Evolutionary conservation across 2,113 vertebrate species (phyloP), one percentile per base, ranked within the genome.

Genomic region (Rostratula benghalensis): DNA sequence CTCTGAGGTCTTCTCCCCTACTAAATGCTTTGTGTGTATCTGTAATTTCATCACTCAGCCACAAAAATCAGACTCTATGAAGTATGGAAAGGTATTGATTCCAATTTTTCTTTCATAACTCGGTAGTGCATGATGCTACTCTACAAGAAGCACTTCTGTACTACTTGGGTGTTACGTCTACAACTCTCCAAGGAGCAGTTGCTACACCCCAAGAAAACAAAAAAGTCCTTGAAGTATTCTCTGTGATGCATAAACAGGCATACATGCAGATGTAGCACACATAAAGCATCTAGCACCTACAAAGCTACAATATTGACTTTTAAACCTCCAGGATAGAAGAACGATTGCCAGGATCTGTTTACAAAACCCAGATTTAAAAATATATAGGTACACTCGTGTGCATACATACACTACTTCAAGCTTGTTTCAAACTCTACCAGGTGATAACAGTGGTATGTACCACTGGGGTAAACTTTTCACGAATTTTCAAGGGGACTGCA

Each of bases 321-420:
- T 37, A 53, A 95, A 70, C 12, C 24, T 56, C 51, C 46, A 28
- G 10, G 35, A 9, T 43, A 2, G 37, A 53, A 77, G 90, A 89
- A 53, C 10, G 57, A 10, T 3, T 23, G 21, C 35, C 59, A 74
- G 22, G 24, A 83, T 50, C 48, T 69, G 35, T 28, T 80, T 41
- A 41, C 20, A 69, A 73, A 83, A 39, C 4, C 30, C 7, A 24
- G 20, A 46, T 86, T 81, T 53, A 7, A 56, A 60, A 71, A 20
- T 5, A 18, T 1, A 1, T 8, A 31, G 1, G 0, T 3, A 22
- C 3, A 4, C 10, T 48, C 3, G 7, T 7, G 23, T 20, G 46
- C 5, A 14, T 2, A 15, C 4, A 48, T 7, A 33, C 10, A 15
- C 30, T 20, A 13, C 22, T 41, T 6, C 3, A 28, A 20, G 37